A percentile compares a stretch with the other conserved stretches of the same genome.
Conservation (phyloP, 2,888 invertebrate species). For the Steinernema scapterisci region DNA sequence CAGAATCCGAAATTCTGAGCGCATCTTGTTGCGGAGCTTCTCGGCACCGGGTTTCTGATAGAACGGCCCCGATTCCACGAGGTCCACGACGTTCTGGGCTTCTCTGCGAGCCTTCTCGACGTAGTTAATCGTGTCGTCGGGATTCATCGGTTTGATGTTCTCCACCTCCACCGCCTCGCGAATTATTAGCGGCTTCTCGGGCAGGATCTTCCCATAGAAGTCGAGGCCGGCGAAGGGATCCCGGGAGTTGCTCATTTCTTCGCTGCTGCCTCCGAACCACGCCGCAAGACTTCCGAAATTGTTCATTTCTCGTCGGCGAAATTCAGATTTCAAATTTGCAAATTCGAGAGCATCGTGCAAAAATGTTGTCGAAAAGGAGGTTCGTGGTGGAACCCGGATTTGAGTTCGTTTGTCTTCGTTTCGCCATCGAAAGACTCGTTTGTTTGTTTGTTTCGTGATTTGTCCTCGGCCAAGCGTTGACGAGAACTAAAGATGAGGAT, state of each 20-base stretch:
- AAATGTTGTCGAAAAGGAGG: too few relatives aligned
- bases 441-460: too few relatives aligned
- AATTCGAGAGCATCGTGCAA: too few relatives aligned
- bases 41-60: conserved; percentile 13
- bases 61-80: not conserved
- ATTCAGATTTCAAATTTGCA: too few relatives aligned
- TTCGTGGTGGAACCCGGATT: too few relatives aligned
- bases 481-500: too few relatives aligned
- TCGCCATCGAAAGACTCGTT: too few relatives aligned
- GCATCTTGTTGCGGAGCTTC: not conserved
- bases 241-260: not conserved
- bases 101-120: not conserved
- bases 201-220: not conserved
- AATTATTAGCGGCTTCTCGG: not conserved
- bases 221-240: not conserved
- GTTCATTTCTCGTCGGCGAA: too few relatives aligned
- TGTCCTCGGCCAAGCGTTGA: too few relatives aligned
- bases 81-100: conserved; percentile 1
- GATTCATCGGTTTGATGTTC: not conserved
- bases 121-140: not conserved
- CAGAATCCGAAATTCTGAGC: conserved; percentile 14
- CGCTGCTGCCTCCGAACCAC: too few relatives aligned
- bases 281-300: too few relatives aligned
- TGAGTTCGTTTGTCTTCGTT: too few relatives aligned
- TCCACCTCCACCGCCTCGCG: not conserved